Base-by-base conservation (phyloP, 2,113 vertebrate genomes). In the Cyprinodon brontotheroides region DNA sequence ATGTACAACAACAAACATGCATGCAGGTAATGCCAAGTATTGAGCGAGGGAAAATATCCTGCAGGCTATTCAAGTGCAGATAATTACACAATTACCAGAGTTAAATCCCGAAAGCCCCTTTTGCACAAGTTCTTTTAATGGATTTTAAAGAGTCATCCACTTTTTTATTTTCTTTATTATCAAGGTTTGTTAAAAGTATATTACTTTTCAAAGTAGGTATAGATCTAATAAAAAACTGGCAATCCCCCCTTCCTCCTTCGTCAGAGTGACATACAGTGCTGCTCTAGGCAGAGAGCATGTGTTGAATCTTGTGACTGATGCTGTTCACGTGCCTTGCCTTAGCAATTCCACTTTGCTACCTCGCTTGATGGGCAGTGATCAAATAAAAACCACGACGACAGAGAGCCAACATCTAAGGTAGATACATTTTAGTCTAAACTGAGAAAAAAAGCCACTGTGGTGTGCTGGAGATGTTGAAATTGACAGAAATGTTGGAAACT, bases 301-400 rank as follows among this genome's bases (percentile, higher is more conserved):
- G 84, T 79, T 11, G 37, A 5, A 22, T 84, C 86, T 83, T 87
- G 87, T 88, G 85, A 86, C 57, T 10, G 53, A 64, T 17, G 50
- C 22, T 36, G 53, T 61, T 83, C 76, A 65, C 68, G 81, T 48
- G 78, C 71, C 38, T 82, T 57, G 59, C 41, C 65, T 74, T 11
- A n/a, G 60, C 47, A 64, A 37, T 0, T 17, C 48, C 61, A 77
- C 37, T 13, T n/a, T 57, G 50, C 9, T 57, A 14, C 50, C 20
- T 57, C 50, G 17, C n/a, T 57, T 57, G 50, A 57, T n/a, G 17
- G 17, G 50, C 17, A n/a, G n/a, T 20, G 50, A 20, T 20, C 17
- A 10, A 57, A 20, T 57, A 10, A 57, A 53, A 53, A 2, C 0
- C 17, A 57, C 20, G n/a, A n/a, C 8, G 20, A n/a, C 50, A 57